A percentile compares a stretch with the other conserved stretches of the same genome.
Evolutionary conservation across 2,888 invertebrate genomes (phyloP).

Genomic region (Helleia helle): DNA sequence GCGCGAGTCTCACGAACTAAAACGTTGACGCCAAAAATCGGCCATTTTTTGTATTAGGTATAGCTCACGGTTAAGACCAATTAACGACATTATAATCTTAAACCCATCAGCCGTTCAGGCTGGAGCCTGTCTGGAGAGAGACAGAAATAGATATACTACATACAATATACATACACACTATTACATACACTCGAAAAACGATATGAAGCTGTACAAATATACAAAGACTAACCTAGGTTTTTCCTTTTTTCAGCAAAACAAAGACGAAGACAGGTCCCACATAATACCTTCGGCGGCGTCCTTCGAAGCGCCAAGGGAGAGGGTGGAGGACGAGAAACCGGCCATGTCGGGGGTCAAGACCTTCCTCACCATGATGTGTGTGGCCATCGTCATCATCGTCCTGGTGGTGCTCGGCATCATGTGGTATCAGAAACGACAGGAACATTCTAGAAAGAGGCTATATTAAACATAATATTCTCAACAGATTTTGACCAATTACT

Average conservation of each 20-base stretch:
- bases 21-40: too few relatives aligned
- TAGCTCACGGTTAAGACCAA: too few relatives aligned
- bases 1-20: too few relatives aligned
- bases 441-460: constrained; percentile 90
- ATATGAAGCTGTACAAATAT: too few relatives aligned
- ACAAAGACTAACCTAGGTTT: too few relatives aligned
- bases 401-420: constrained; percentile 91
- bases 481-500: not conserved
- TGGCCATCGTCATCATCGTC: constrained; percentile 87
- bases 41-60: too few relatives aligned
- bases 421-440: constrained; percentile 94
- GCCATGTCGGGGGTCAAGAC: constrained; percentile 93
- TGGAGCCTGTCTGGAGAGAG: too few relatives aligned
- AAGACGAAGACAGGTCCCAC: constrained; percentile 82
- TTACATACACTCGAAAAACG: too few relatives aligned
- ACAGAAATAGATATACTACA: too few relatives aligned
- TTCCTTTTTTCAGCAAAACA: constrained; percentile 68
- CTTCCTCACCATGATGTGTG: constrained; percentile 89
- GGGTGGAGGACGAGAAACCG: constrained; percentile 90
- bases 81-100: too few relatives aligned
- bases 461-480: constrained; percentile 35
- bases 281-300: constrained; percentile 92
- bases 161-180: too few relatives aligned
- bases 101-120: too few relatives aligned
- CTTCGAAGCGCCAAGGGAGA: constrained; percentile 93